Base-by-base conservation (phyloP, 1,140 invertebrate species). In the Conopomorpha cramerella region DNA sequence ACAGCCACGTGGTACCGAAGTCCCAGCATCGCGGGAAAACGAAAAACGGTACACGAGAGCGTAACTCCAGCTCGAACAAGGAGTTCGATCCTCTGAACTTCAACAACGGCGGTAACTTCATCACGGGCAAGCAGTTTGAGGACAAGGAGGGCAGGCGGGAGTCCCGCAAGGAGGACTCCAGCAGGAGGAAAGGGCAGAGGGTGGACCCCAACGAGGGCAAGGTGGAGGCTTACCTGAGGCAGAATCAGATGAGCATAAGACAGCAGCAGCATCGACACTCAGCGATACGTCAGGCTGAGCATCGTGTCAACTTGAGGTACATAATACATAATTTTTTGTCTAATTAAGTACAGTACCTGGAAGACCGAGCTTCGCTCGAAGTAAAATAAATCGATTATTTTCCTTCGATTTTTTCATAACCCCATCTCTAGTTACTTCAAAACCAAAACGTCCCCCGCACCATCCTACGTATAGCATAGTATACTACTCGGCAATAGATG, bases 31-130 rank as follows among this genome's bases (percentile, higher is more conserved):
- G 54, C 17, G 70, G 72, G 37, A 57, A 47, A 26, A 39, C 53
- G 8, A 58, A 58, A 36, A 15, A 29, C 14, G 31, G 38, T 34
- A 28, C 39, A 6, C 45, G 18, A 15, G 44, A 45, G 1, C 41
- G 51, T 4, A 37, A 40, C 2, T 52, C 52, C 11, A 68, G 61
- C 30, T 33, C 56, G 4, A 37, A 41, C 6, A 42, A 51, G 30
- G 65, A 74, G 11, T 79, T 79, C 40, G 76, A 79, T 37, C 76
- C 76, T 1, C 38, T 79, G 11, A 79, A 79, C 34, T 76, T 55
- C 35, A 79, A 79, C 25, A 64, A 77, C 31, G 76, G 76, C 0
- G 76, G 76, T 0, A 77, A 79, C 16, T 77, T 79, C 19, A 57
- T 61, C 16, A 32, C 63, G 17, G 34, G 55, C 16, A 65, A 62